Conservation (phyloP, 2,113 vertebrate species). For the Tenebrosternarchus preto region DNA sequence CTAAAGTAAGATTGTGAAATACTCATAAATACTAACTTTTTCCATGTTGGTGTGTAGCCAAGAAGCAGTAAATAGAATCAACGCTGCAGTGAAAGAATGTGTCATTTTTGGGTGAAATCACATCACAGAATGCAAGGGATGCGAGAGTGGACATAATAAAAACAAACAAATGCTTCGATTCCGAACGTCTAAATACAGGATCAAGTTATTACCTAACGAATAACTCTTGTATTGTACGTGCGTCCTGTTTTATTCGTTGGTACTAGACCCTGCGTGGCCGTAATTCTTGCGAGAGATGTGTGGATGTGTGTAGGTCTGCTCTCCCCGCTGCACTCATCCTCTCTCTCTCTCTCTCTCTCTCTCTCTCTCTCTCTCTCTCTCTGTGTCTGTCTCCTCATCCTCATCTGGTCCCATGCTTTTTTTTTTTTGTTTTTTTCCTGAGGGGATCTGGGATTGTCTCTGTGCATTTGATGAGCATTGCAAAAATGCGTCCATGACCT, state of each 20-base stretch:
- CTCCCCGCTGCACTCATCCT: neutral
- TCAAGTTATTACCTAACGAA: too few relatives aligned
- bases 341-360: neutral
- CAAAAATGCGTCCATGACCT: conserved; percentile 63
- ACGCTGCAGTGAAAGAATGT: neutral
- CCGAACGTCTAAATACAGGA: too few relatives aligned
- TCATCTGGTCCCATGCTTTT: neutral
- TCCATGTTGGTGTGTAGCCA: neutral
- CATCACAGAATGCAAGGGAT: too few relatives aligned
- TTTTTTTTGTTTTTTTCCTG: conserved; percentile 4
- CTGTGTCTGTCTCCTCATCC: neutral
- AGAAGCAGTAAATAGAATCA: neutral
- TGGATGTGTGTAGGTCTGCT: too few relatives aligned
- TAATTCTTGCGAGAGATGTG: too few relatives aligned
- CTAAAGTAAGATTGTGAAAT: too few relatives aligned
- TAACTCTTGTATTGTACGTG: too few relatives aligned
- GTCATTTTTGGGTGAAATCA: too few relatives aligned
- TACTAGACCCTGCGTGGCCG: too few relatives aligned
- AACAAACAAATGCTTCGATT: too few relatives aligned
- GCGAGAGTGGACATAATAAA: too few relatives aligned
- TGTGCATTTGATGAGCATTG: conserved; percentile 38
- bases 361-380: neutral
- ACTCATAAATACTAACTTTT: neutral
- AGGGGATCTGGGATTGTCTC: conserved; percentile 21
- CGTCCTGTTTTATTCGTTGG: too few relatives aligned